A percentile compares a stretch with the other conserved stretches of the same genome.
Evolutionary conservation across 2,888 invertebrate genomes (phyloP).

Genomic region (Charanyca ferruginea): DNA sequence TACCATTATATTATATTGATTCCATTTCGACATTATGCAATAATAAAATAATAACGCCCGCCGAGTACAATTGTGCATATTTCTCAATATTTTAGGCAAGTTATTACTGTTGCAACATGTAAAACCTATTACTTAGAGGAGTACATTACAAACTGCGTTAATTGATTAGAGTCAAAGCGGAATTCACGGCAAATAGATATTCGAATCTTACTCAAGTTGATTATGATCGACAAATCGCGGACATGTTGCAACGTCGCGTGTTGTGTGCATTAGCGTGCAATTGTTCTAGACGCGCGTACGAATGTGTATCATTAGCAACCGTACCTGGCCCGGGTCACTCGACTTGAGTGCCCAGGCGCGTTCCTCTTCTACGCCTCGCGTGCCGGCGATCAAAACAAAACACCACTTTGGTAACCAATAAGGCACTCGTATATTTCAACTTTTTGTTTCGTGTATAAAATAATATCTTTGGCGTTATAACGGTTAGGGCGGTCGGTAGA

Average conservation of each 20-base stretch:
- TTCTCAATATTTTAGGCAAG: slow-evolving; percentile 31
- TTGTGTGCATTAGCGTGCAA: slow-evolving; percentile 65
- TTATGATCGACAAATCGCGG: slow-evolving; percentile 26
- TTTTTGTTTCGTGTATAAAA: slow-evolving; percentile 81
- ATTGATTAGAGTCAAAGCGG: slow-evolving; percentile 7
- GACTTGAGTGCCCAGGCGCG: slow-evolving; percentile 95
- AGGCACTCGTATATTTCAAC: slow-evolving; percentile 90
- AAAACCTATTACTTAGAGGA: slow-evolving; percentile 1
- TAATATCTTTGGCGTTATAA: slow-evolving; percentile 88
- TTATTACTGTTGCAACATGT: slow-evolving; percentile 68
- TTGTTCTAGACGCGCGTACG: slow-evolving; percentile 83
- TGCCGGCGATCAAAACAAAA: slow-evolving; percentile 85
- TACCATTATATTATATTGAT: slow-evolving; percentile 44
- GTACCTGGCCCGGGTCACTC: slow-evolving; percentile 96
- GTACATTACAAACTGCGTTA: slow-evolving; percentile 1
- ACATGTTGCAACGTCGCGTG: slow-evolving; percentile 58
- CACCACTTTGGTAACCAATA: slow-evolving; percentile 88
- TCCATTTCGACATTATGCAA: slow-evolving; percentile 83
- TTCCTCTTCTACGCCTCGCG: slow-evolving; percentile 86
- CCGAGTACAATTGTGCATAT: slow-evolving; percentile 82
- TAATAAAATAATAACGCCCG: slow-evolving; percentile 82
- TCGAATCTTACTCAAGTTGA: slow-evolving; percentile 13
- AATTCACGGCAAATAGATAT: slow-evolving; percentile 13
- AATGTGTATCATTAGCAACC: slow-evolving; percentile 87
- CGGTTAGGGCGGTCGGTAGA: slow-evolving; percentile 60